These are phyloP conservation scores for Oncorhynchus tshawytscha DNA, from an alignment of 2,113 vertebrate genomes.

Conservation along the genomic window DNA sequence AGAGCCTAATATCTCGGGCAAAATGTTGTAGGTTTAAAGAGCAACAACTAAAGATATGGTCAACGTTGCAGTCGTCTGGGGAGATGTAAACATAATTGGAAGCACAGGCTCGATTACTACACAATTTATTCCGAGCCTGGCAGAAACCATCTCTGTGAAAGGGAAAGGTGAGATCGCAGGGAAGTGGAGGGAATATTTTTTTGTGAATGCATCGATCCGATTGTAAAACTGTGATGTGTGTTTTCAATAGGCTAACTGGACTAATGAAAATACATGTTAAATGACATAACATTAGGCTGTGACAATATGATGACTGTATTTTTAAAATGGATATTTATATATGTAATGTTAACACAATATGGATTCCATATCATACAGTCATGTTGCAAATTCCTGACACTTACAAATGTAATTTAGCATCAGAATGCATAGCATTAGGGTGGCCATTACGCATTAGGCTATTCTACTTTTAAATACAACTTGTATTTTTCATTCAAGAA, in stretches of 20 bases:
- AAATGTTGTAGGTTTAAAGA: not conserved
- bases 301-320: not conserved
- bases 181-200: not conserved
- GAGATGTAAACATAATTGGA: constrained; percentile 63
- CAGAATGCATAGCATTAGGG: too few relatives aligned
- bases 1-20: not conserved
- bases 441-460: too few relatives aligned
- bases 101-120: constrained; percentile 76
- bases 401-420: not conserved
- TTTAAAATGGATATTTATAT: not conserved
- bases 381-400: not conserved
- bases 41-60: not conserved
- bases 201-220: not conserved
- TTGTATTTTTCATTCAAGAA: too few relatives aligned
- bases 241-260: not conserved
- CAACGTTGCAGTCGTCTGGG: constrained; percentile 43
- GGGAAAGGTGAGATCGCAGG: constrained; percentile 19
- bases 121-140: constrained; percentile 76
- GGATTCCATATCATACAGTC: not conserved
- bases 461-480: too few relatives aligned
- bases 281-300: not conserved
- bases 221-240: constrained; percentile 16
- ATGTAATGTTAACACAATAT: not conserved
- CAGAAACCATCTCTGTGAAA: constrained; percentile 39
- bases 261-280: not conserved